These are phyloP conservation scores for Emberiza fucata DNA, from an alignment of 2,113 vertebrate species.

Conservation along the genomic window DNA sequence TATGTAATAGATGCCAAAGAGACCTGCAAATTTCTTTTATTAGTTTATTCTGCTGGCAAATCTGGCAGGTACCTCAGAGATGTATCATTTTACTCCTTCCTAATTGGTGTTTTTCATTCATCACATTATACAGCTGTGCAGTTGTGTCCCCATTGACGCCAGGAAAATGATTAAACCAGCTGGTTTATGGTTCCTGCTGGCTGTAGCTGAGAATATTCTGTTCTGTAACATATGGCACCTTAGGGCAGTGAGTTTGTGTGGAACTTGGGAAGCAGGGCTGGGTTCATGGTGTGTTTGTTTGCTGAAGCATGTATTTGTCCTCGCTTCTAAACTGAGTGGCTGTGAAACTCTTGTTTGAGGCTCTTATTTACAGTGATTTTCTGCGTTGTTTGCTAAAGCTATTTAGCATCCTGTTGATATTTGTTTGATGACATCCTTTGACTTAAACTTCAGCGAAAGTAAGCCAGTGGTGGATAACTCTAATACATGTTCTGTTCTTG, in stretches of 20 bases:
- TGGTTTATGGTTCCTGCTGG: slow-evolving; percentile 35
- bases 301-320: background rate
- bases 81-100: background rate
- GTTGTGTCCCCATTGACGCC: background rate
- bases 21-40: background rate
- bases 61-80: background rate
- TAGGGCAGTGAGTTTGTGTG: background rate
- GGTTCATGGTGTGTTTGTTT: background rate
- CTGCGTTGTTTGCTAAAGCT: background rate
- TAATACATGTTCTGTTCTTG: background rate
- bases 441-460: background rate
- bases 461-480: background rate
- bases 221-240: slow-evolving; percentile 33
- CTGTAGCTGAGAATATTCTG: background rate
- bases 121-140: background rate
- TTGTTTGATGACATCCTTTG: background rate
- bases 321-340: background rate
- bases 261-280: background rate
- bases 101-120: background rate
- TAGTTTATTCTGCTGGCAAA: background rate
- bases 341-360: background rate
- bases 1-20: background rate
- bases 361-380: background rate
- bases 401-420: background rate
- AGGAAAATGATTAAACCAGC: slow-evolving; percentile 31